A percentile compares a stretch with the other conserved stretches of the same genome.
Conservation (phyloP, 2,797 vertebrate genomes). For the Pitangus sulphuratus region DNA sequence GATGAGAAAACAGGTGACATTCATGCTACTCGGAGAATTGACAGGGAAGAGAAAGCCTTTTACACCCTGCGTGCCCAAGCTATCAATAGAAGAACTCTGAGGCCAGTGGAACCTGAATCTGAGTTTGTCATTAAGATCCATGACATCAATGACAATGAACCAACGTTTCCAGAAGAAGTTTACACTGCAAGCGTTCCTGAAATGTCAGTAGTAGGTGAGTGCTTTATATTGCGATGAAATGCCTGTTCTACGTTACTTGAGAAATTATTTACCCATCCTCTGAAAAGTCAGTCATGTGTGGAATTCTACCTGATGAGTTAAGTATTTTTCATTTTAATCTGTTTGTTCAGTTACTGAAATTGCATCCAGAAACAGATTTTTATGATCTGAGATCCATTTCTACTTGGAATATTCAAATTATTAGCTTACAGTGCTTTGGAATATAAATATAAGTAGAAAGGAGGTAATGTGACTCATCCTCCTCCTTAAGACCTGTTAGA, state of each 20-base stretch:
- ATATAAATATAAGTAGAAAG: not conserved
- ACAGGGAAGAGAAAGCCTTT: conserved; percentile 93
- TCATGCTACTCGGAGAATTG: conserved; percentile 94
- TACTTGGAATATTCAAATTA: not conserved
- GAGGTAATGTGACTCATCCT: not conserved
- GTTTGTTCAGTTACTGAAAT: not conserved
- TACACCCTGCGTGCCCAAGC: conserved; percentile 93
- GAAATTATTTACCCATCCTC: not conserved
- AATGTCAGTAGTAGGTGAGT: conserved; percentile 93
- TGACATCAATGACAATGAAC: conserved; percentile 97
- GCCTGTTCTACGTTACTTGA: not conserved
- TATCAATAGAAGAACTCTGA: conserved; percentile 88
- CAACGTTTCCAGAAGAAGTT: conserved; percentile 88
- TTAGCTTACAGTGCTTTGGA: not conserved
- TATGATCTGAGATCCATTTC: not conserved
- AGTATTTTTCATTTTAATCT: not conserved
- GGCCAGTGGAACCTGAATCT: conserved; percentile 91
- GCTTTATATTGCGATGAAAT: not conserved
- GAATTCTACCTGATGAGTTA: not conserved
- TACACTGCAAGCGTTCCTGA: conserved; percentile 90
- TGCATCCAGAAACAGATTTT: not conserved
- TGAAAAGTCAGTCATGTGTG: not conserved
- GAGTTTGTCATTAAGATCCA: conserved; percentile 98
- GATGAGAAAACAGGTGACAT: conserved; percentile 96
- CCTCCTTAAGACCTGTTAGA: not conserved